Evolutionary conservation across 53 echinoderm and acorn worm genomes (phyloP), one percentile per base, ranked within the genome.

Genomic region (Echinarachnius parma): DNA sequence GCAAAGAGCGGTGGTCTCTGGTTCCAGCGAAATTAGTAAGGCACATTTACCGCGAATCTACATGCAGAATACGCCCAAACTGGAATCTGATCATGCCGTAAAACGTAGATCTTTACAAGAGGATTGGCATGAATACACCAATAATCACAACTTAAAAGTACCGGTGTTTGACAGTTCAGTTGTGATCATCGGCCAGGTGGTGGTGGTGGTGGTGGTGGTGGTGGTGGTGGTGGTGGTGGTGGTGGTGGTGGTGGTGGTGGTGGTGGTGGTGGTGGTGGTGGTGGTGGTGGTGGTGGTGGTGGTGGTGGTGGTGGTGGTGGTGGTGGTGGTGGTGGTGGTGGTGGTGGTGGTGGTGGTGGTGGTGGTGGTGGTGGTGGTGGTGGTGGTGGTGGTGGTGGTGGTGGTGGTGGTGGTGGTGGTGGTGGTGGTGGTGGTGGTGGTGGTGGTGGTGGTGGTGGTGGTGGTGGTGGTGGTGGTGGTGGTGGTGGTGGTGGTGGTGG

Each of bases 221-320:
- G 18, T 53, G 54, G 18, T 53, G 54, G 18, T 53, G 54, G 18
- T 53, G 54, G 18, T 53, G 54, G 18, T 53, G 54, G 18, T 53
- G 18, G 23, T 53, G 54, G 18, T 53, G 18, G 23, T 53, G 54
- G 18, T 53, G 54, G 18, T 53, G 18, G 18, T 53, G 54, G 18
- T 53, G 54, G 5, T 53, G 54, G 18, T 53, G 54, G 18, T 53
- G 54, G 18, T 53, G 9, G 18, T 53, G 46, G 16, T 45, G 46
- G 16, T 45, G 46, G 16, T 45, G 46, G 16, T 45, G 46, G 9
- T 45, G 46, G 16, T 45, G 46, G 16, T 45, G 46, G 16, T 45
- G 46, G 16, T 45, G 46, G 16, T 45, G 46, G 16, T 45, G 46
- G 16, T 45, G 46, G 16, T 45, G 46, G 16, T 45, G 46, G 16